Evolutionary conservation across 2,797 vertebrate species (phyloP).

Genomic region (Esox masquinongy): DNA sequence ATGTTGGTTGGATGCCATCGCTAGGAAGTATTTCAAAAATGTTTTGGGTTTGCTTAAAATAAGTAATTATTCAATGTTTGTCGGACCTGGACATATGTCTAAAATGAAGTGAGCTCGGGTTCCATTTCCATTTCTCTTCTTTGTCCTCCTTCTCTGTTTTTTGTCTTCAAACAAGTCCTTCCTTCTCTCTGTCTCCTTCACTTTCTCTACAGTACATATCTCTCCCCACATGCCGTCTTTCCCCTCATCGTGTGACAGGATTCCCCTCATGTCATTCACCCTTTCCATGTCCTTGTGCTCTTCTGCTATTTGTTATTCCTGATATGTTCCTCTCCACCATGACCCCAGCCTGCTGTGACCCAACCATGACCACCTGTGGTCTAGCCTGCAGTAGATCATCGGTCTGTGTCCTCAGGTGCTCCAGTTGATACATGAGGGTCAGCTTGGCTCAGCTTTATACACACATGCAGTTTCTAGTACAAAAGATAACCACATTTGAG

Average conservation of each 20-base stretch:
- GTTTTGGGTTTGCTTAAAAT: too few relatives aligned
- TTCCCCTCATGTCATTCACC: neutral
- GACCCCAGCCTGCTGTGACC: slow-evolving; percentile 44
- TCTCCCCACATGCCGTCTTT: neutral
- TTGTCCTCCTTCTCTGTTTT: too few relatives aligned
- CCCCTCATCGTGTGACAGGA: neutral
- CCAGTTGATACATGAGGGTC: slow-evolving; percentile 49
- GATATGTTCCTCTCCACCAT: slow-evolving; percentile 34
- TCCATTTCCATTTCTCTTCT: too few relatives aligned
- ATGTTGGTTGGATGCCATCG: too few relatives aligned
- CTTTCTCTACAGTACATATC: neutral
- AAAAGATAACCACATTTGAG: too few relatives aligned
- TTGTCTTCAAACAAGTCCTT: neutral
- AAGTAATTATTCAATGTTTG: too few relatives aligned
- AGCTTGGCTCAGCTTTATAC: slow-evolving; percentile 51
- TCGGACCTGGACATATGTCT: too few relatives aligned
- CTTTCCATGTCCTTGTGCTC: slow-evolving; percentile 12
- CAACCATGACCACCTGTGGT: slow-evolving; percentile 46
- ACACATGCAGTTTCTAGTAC: slow-evolving; percentile 16
- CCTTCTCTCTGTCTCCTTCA: neutral
- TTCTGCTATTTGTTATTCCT: slow-evolving; percentile 58
- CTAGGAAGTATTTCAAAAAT: too few relatives aligned
- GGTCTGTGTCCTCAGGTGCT: slow-evolving; percentile 50
- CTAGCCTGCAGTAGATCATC: slow-evolving; percentile 59
- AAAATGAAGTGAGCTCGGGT: too few relatives aligned